Evolutionary conservation across 1,140 invertebrate species (phyloP).

Genomic region (Nasonia giraulti): DNA sequence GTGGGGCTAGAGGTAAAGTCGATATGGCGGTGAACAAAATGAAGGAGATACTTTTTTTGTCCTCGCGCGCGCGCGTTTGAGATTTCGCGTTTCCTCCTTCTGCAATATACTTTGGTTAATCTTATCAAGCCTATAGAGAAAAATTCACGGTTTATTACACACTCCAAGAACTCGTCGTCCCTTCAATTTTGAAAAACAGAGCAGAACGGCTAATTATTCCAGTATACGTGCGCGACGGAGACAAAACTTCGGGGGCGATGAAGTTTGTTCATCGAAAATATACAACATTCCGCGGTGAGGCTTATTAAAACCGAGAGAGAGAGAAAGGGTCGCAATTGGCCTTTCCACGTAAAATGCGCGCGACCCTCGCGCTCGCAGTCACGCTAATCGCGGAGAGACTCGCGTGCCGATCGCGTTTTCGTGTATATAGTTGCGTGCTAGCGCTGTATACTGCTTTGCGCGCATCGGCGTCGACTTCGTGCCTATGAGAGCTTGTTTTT

Average conservation of each 20-base stretch:
- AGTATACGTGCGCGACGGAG: background rate
- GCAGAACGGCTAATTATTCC: no score
- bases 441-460: background rate
- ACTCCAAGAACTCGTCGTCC: no score
- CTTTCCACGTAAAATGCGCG: background rate
- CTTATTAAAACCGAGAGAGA: background rate
- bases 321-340: background rate
- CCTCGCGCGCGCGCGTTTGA: background rate
- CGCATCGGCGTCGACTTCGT: conserved; percentile 46
- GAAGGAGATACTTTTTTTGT: background rate
- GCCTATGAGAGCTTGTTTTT: background rate
- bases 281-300: background rate
- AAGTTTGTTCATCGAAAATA: background rate
- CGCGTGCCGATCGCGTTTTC: conserved; percentile 17
- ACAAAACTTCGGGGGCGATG: background rate
- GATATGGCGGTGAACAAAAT: background rate
- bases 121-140: no score
- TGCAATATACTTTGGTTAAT: no score
- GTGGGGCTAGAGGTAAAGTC: background rate
- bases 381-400: background rate
- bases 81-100: no score
- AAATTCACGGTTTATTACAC: no score
- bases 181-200: no score
- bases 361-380: background rate
- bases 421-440: background rate